phyloP scores from a whole-genome alignment of 2,888 invertebrate genomes.

The Mesorhabditis belari region DNA sequence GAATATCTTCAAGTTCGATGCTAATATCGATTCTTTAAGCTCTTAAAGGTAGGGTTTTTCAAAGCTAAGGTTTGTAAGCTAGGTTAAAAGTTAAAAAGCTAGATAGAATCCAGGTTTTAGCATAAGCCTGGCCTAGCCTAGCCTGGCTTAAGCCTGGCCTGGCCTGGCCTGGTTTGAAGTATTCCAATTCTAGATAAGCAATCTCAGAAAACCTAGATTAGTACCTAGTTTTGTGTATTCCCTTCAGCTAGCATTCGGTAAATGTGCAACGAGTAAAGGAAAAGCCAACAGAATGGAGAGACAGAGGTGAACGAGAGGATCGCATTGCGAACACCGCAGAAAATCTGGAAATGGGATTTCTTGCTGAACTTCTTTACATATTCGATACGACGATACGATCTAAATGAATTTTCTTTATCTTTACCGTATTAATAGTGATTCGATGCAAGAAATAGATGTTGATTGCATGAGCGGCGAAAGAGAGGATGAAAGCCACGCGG shows the following conservation, averaged over 20 bases:
- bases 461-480: slow-evolving; percentile 36
- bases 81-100: too few species aligned
- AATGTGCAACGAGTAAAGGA: slow-evolving; percentile 39
- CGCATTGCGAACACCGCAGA: slow-evolving; percentile 44
- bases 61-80: too few species aligned
- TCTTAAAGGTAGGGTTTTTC: background rate
- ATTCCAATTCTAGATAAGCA: too few species aligned
- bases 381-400: too few species aligned
- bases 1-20: background rate
- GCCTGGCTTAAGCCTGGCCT: too few species aligned
- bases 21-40: background rate
- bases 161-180: too few species aligned
- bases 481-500: slow-evolving; percentile 34
- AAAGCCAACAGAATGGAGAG: slow-evolving; percentile 46
- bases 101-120: too few species aligned
- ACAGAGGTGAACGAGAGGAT: slow-evolving; percentile 37
- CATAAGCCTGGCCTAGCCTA: too few species aligned
- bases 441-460: slow-evolving; percentile 36
- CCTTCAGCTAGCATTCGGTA: slow-evolving; percentile 40
- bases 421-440: slow-evolving; percentile 32
- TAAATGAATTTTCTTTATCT: slow-evolving; percentile 33
- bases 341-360: slow-evolving; percentile 23
- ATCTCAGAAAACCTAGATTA: too few species aligned
- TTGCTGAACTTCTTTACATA: too few species aligned
- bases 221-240: slow-evolving; percentile 25